A percentile compares a stretch with the other conserved stretches of the same genome.
Conservation (phyloP, 37 sponge, comb jelly and placozoan species). For the Mnemiopsis leidyi region DNA sequence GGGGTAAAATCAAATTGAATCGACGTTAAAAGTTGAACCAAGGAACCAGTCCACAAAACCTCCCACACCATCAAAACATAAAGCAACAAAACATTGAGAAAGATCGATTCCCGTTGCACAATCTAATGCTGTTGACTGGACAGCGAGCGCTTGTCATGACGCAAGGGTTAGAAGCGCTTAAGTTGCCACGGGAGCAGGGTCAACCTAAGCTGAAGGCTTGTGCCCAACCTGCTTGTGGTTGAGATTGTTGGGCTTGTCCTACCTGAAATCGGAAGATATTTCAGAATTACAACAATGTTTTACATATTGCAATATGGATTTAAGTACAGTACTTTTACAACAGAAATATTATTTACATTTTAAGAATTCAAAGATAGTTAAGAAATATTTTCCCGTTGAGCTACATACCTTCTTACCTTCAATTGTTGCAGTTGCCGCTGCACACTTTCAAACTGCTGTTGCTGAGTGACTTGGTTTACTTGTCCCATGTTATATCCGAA, state of each 20-base stretch:
- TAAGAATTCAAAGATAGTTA: too few species aligned
- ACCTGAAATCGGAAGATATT: neutral
- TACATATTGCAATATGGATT: neutral
- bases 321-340: too few species aligned
- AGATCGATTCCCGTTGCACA: neutral
- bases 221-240: conserved; percentile 15
- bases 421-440: conserved; percentile 58
- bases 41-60: neutral
- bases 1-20: too few species aligned
- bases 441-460: conserved; percentile 21
- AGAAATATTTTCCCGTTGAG: too few species aligned
- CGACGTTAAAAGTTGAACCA: too few species aligned
- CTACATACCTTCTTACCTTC: too few species aligned
- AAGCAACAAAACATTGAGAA: neutral
- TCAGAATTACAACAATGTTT: neutral
- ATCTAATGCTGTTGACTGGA: too few species aligned
- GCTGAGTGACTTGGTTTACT: neutral
- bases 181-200: neutral
- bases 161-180: too few species aligned
- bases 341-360: too few species aligned
- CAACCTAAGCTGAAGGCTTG: conserved; percentile 20
- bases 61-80: neutral
- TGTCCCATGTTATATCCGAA: neutral
- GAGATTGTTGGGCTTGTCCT: conserved; percentile 10
- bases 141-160: too few species aligned